Evolutionary conservation across 2,113 vertebrate genomes (phyloP).

Genomic region (Ptilonorhynchus violaceus): DNA sequence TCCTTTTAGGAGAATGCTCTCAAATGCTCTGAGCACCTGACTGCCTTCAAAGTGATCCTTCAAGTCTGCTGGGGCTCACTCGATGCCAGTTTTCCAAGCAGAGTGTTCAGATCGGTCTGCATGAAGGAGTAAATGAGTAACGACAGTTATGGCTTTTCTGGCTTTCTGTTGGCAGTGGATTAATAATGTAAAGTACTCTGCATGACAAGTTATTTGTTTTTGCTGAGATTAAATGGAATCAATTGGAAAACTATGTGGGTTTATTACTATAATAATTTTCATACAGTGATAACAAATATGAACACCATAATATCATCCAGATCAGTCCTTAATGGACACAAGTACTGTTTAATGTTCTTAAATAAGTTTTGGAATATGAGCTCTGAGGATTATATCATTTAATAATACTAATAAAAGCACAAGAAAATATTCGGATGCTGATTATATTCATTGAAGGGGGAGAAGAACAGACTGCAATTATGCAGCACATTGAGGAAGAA

Average conservation of each 20-base stretch:
- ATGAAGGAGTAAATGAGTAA: neutral
- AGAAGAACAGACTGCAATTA: neutral
- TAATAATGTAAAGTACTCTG: slow-evolving; percentile 40
- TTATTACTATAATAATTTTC: slow-evolving; percentile 62
- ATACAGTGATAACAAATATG: slow-evolving; percentile 31
- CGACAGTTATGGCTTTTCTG: neutral
- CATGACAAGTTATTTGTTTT: slow-evolving; percentile 52
- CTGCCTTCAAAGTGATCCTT: neutral
- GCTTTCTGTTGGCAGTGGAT: neutral
- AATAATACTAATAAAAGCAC: slow-evolving; percentile 51
- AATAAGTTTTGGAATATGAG: slow-evolving; percentile 33
- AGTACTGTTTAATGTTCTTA: slow-evolving; percentile 42
- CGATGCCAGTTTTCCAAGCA: neutral
- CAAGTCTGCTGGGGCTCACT: neutral
- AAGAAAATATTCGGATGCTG: slow-evolving; percentile 4
- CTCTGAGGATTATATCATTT: slow-evolving; percentile 30
- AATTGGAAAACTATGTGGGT: slow-evolving; percentile 32
- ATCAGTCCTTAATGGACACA: slow-evolving; percentile 53
- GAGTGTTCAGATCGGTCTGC: neutral
- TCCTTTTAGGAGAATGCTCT: neutral
- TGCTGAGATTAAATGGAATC: slow-evolving; percentile 43
- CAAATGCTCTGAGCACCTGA: neutral
- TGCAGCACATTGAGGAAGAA: neutral
- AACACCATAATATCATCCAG: neutral
- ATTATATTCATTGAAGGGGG: neutral